Evolutionary conservation across 2,888 invertebrate genomes (phyloP), one percentile per base, ranked within the genome.

Genomic region (Pachydiplax longipennis): DNA sequence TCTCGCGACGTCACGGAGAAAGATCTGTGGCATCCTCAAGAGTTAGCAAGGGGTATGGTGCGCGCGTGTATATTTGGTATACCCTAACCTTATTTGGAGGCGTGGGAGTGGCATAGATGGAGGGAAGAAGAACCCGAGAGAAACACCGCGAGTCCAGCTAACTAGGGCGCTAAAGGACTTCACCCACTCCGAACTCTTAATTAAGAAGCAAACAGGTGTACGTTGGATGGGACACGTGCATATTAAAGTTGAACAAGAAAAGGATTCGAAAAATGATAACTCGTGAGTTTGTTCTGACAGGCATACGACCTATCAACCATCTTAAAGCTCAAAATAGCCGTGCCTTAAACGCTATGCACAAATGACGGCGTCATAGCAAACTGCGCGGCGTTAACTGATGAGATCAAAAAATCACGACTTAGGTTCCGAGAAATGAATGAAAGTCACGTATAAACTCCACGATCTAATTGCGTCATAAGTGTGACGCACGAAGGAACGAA

Each of bases 61-160:
- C 1, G 81, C 81, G 81, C 81, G 81, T 44, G 81, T 82, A 82
- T 83, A 83, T 83, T 83, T 83, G 82, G 82, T 83, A 58, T 83
- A 83, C 25, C 82, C 48, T n/a, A 73, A 53, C 35, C 58, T 53
- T 83, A 83, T 83, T 83, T 31, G 83, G 83, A 83, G 58, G 35
- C 83, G 83, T 83, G 83, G 83, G 83, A 83, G 35, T 58, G 58
- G 58, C 83, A 58, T 15, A 48, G 18, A 83, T 18, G 31, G 13
- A 35, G 53, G 48, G 25, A 44, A 53, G 31, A 25, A 25, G 83
- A 25, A 73, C 13, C n/a, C 65, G 22, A 22, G n/a, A 65, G 65
- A n/a, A 25, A 25, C 65, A n/a, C 10, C 25, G 73, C 25, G 73
- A 31, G 73, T 73, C 25, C 25, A 13, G 73, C 73, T 31, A 31